Evolutionary conservation across 2,797 vertebrate species (phyloP).

Genomic region (Coregonus ussuriensis): DNA sequence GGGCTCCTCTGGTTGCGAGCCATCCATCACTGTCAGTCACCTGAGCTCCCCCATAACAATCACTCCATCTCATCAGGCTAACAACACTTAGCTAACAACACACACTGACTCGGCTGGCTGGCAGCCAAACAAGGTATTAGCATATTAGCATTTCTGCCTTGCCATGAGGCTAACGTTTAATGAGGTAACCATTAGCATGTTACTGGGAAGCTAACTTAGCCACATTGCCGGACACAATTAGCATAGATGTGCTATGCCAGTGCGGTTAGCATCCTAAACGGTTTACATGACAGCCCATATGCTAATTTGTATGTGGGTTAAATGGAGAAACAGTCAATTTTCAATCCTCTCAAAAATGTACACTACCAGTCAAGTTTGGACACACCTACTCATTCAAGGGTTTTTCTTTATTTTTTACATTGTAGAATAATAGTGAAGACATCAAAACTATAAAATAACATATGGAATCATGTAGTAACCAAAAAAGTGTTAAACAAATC

Average conservation of each 20-base stretch:
- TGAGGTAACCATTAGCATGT: constrained; percentile 8
- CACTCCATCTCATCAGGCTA: constrained; percentile 40
- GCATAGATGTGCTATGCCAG: neutral
- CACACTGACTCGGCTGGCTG: constrained; percentile 31
- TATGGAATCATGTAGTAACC: no score
- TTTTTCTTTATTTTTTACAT: no score
- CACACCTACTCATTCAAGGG: no score
- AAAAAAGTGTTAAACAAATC: no score
- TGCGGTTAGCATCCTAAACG: no score
- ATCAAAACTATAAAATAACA: no score
- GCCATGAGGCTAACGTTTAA: constrained; percentile 36
- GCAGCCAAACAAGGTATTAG: constrained; percentile 56
- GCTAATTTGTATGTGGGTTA: no score
- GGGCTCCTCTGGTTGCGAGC: constrained; percentile 35
- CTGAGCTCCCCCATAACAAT: constrained; percentile 17
- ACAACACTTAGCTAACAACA: constrained; percentile 36
- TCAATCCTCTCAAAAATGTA: no score
- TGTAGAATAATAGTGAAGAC: no score
- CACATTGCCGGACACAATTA: constrained; percentile 12
- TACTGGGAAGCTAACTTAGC: constrained; percentile 16
- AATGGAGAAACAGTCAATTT: no score
- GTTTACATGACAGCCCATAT: no score
- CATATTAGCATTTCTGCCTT: constrained; percentile 47
- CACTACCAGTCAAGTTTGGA: no score
- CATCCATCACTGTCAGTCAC: constrained; percentile 47